Evolutionary conservation across 2,113 vertebrate species (phyloP).

Genomic region (Pithys albifrons): DNA sequence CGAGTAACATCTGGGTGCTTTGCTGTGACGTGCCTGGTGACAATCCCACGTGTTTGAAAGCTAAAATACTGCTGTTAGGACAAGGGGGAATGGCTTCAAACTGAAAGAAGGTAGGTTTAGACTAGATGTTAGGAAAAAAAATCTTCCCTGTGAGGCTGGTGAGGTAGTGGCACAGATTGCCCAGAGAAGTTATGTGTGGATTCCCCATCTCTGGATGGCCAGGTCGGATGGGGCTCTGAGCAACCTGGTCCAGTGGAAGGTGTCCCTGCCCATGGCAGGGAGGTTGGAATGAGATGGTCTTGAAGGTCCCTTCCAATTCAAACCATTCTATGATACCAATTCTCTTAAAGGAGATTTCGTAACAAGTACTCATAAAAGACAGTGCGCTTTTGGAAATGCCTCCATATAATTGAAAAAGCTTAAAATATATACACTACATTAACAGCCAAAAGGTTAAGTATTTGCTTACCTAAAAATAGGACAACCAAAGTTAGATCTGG

Average conservation of each 20-base stretch:
- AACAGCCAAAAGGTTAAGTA: neutral
- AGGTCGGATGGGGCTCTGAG: fast-evolving
- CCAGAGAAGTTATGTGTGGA: neutral
- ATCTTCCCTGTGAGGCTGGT: neutral
- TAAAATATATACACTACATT: neutral
- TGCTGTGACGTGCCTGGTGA: neutral
- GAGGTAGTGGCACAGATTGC: neutral
- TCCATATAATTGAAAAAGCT: neutral
- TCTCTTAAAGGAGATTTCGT: neutral
- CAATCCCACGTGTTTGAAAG: neutral
- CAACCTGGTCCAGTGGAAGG: neutral
- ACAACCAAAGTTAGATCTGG: neutral
- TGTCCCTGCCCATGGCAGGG: neutral
- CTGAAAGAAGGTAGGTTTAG: neutral
- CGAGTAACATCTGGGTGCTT: fast-evolving
- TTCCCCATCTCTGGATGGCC: neutral
- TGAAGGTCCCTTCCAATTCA: neutral
- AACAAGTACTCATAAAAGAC: neutral
- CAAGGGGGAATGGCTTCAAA: neutral
- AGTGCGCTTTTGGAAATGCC: neutral
- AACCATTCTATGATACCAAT: neutral
- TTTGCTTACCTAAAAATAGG: neutral
- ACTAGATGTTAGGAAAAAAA: neutral
- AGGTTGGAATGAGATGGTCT: neutral
- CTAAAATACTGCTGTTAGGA: neutral